phyloP scores from a whole-genome alignment of 2,113 vertebrate species.

The Chrysemys picta region DNA sequence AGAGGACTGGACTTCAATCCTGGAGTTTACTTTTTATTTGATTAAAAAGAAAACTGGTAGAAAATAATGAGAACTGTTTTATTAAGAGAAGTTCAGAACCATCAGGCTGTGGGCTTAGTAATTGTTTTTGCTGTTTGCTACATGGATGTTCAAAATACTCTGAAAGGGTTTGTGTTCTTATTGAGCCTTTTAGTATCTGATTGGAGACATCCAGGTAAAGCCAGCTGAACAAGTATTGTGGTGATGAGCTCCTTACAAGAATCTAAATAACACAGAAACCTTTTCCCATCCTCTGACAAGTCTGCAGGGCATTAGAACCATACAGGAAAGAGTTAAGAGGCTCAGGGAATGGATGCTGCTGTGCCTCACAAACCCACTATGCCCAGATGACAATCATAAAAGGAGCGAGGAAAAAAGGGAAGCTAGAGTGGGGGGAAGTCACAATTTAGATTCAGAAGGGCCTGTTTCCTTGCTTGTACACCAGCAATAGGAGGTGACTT shows the following conservation, averaged over 20 bases:
- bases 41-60: background rate
- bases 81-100: background rate
- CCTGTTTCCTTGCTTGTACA: background rate
- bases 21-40: background rate
- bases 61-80: background rate
- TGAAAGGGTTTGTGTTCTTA: background rate
- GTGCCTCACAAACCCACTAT: background rate
- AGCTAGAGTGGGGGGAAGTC: background rate
- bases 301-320: background rate
- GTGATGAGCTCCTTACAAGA: background rate
- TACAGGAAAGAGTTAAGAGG: background rate
- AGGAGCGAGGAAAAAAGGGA: background rate
- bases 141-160: background rate
- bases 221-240: no score
- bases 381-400: background rate
- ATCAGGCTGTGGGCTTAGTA: background rate
- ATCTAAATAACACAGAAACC: background rate
- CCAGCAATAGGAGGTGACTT: rapidly evolving
- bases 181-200: background rate
- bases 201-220: background rate
- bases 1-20: background rate
- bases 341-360: background rate
- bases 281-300: background rate
- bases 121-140: background rate
- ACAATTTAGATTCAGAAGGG: background rate